phyloP scores from a whole-genome alignment of 2,797 vertebrate genomes.

The Pangasius sanitwongsei region DNA sequence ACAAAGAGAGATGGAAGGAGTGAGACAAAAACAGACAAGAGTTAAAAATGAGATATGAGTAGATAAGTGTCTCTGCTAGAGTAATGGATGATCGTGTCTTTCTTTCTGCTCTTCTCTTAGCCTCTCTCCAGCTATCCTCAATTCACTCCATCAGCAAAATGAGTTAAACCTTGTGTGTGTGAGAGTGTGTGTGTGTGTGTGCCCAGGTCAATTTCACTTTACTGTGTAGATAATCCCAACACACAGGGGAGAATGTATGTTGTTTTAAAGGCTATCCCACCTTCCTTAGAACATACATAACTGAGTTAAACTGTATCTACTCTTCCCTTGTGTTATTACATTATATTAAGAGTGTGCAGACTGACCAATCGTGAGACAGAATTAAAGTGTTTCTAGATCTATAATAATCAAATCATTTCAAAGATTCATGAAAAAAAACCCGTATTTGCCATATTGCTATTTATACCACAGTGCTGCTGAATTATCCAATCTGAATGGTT shows the following conservation, averaged over 20 bases:
- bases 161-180: constrained; percentile 23
- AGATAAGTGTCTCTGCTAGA: constrained; percentile 61
- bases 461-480: neutral
- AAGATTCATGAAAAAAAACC: neutral
- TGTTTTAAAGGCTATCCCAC: constrained; percentile 1
- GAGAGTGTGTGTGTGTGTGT: constrained; percentile 28
- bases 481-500: neutral
- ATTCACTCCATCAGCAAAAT: constrained; percentile 50
- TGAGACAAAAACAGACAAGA: constrained; percentile 27
- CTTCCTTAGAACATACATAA: constrained; percentile 2
- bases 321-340: neutral
- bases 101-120: constrained; percentile 71
- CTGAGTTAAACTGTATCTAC: constrained; percentile 7
- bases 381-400: neutral
- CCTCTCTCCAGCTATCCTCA: constrained; percentile 42
- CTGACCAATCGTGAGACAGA: neutral
- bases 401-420: constrained; percentile 17
- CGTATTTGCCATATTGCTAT: neutral
- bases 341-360: neutral
- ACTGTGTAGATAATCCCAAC: constrained; percentile 17
- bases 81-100: constrained; percentile 73
- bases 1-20: constrained; percentile 18
- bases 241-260: constrained; percentile 20
- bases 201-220: constrained; percentile 45
- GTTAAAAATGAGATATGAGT: constrained; percentile 51